Conservation (phyloP, 1,140 invertebrate species). For the Drosophila repleta region DNA sequence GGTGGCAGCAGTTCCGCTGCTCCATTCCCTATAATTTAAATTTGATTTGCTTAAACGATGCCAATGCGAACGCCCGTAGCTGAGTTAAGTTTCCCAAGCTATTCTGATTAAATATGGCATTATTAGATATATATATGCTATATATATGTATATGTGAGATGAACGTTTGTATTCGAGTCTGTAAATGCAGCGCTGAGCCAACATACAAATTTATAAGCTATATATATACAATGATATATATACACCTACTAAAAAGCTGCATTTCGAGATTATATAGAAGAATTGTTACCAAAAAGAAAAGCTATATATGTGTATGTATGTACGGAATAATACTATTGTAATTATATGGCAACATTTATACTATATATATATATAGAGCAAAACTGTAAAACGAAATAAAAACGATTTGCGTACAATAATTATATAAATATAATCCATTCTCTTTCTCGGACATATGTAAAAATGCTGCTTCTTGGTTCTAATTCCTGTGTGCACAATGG, state of each 20-base stretch:
- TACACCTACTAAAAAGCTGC: conserved; percentile 45
- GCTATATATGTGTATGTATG: conserved; percentile 18
- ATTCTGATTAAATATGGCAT: conserved; percentile 18
- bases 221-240: conserved; percentile 28
- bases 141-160: conserved; percentile 3
- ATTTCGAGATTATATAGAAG: conserved; percentile 38
- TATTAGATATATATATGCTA: conserved; percentile 12
- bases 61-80: conserved; percentile 30
- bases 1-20: conserved; percentile 1
- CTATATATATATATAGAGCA: conserved; percentile 33
- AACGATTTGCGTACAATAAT: conserved; percentile 36
- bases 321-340: conserved; percentile 39
- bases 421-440: not conserved
- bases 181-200: conserved; percentile 45
- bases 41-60: conserved; percentile 22
- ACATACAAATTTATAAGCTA: conserved; percentile 62
- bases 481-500: no score
- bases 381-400: conserved; percentile 29
- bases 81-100: conserved; percentile 15
- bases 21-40: conserved; percentile 13
- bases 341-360: conserved; percentile 49
- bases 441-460: no score
- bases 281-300: conserved; percentile 50
- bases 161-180: conserved; percentile 10
- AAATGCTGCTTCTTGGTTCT: no score